Percentiles rank a stretch among this genome's conserved stretches.
Conservation (phyloP, 2,797 vertebrate species). For the Fundulus diaphanus region DNA sequence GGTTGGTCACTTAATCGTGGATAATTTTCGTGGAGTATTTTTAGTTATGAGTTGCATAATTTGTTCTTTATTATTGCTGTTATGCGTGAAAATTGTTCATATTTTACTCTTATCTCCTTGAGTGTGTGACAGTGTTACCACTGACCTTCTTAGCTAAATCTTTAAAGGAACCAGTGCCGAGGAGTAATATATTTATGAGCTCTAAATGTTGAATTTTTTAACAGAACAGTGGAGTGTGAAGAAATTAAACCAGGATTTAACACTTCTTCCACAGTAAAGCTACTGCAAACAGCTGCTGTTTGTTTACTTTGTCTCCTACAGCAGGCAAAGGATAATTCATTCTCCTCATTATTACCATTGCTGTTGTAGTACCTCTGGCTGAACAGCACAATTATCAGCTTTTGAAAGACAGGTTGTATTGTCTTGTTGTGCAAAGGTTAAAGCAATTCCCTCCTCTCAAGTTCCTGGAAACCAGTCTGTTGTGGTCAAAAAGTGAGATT, state of each 20-base stretch:
- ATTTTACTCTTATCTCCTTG: not conserved
- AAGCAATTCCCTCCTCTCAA: slow-evolving; percentile 23
- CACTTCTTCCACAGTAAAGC: slow-evolving; percentile 24
- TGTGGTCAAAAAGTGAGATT: slow-evolving; percentile 40
- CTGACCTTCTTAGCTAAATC: slow-evolving; percentile 4
- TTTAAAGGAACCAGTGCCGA: slow-evolving; percentile 20
- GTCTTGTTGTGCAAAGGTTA: not conserved
- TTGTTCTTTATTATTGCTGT: not conserved
- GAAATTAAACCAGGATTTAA: slow-evolving; percentile 22
- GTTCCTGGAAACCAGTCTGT: slow-evolving; percentile 30
- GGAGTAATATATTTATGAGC: slow-evolving; percentile 42
- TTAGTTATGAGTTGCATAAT: not conserved
- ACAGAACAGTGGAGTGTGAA: slow-evolving; percentile 24
- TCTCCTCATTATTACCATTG: slow-evolving; percentile 3
- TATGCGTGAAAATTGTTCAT: not conserved
- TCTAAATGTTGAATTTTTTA: slow-evolving; percentile 41
- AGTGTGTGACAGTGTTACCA: not conserved
- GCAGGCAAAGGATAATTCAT: slow-evolving; percentile 5
- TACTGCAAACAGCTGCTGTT: slow-evolving; percentile 27
- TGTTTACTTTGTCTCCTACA: slow-evolving; percentile 22
- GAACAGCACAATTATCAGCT: slow-evolving; percentile 24
- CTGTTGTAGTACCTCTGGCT: slow-evolving; percentile 8
- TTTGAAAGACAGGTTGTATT: slow-evolving; percentile 9
- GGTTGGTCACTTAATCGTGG: not conserved
- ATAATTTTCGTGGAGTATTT: not conserved